Percentiles rank a stretch among this genome's conserved stretches.
Evolutionary conservation across 1,140 invertebrate species (phyloP).

Genomic region (Bombus polaris): DNA sequence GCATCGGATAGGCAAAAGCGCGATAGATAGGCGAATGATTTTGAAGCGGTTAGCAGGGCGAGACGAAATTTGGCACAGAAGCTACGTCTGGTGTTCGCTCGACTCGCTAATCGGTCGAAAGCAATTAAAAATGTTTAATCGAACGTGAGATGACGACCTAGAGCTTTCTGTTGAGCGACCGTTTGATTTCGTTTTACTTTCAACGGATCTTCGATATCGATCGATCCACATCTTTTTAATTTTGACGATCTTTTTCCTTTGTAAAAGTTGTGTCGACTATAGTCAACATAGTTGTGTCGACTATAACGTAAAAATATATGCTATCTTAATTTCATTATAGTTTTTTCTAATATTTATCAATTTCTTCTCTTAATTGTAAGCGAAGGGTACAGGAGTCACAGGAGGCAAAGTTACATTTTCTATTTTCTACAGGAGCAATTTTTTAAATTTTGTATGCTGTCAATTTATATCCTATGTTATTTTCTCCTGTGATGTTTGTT

Average conservation of each 20-base stretch:
- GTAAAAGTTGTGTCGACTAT: neutral
- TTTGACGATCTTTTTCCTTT: neutral
- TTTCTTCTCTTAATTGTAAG: neutral
- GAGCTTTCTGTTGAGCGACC: conserved; percentile 25
- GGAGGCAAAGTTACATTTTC: neutral
- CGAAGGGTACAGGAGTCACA: neutral
- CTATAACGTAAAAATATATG: neutral
- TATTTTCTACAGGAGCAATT: neutral
- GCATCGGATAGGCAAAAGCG: neutral
- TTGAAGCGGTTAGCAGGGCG: conserved; percentile 16
- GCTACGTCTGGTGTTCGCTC: conserved; percentile 17
- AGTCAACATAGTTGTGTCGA: too few species aligned
- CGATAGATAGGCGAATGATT: conserved; percentile 5
- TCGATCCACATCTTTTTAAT: neutral
- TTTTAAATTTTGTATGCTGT: neutral
- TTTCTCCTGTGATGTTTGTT: neutral
- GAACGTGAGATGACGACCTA: conserved; percentile 47
- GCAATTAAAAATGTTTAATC: conserved; percentile 70
- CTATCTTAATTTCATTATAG: too few species aligned
- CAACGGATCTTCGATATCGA: neutral
- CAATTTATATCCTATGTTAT: neutral
- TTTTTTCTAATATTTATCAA: neutral
- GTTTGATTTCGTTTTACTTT: conserved; percentile 23
- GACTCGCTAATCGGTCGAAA: conserved; percentile 60
- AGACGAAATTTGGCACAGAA: conserved; percentile 17